Base-by-base conservation (phyloP, 2,888 invertebrate species). In the Elegia similella region DNA sequence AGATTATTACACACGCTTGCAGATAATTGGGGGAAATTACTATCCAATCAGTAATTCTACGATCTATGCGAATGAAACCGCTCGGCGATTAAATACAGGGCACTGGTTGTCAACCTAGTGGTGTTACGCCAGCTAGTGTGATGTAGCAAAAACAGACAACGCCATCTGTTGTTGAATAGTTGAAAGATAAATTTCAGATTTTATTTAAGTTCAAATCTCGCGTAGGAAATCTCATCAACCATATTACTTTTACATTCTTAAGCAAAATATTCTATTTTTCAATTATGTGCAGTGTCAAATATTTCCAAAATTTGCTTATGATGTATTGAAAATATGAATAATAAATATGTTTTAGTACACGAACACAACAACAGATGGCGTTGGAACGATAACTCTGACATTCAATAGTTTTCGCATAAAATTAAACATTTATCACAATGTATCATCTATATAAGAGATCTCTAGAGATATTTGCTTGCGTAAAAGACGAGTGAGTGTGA, bases 101-200 rank as follows among this genome's bases (percentile, higher is more conserved):
- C 3, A n/a, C 38, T 3, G 12, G 1, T 10, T 38, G 6, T 7
- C 2, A 10, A 32, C 7, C 8, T 10, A 2, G 12, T 38, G 1
- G 12, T 38, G 7, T 47, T 13, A 30, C 47, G 30, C 46, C 46
- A 46, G 7, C 47, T 47, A 47, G 47, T n/a, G 46, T 1, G 42
- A 42, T 15, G 15, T 30, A 32, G 23, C 13, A 6, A 42, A 23
- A 34, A n/a, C 42, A 0, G 23, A 16, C 32, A 32, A 16, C 53
- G 32, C 53, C 53, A 44, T 54, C 53, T 54, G 30, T 16, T 34
- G 42, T 15, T 16, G 43, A 54, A 16, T 43, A 43, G 30, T 50
- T 12, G 15, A 34, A 50, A 23, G 23, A 23, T 23, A 23, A 2
- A n/a, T n/a, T 38, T 38, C 12, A 38, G 38, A 38, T 38, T 34